These are phyloP conservation scores for Dolichoris vasculosae DNA, from an alignment of 1,140 invertebrate genomes.

Conservation along the genomic window DNA sequence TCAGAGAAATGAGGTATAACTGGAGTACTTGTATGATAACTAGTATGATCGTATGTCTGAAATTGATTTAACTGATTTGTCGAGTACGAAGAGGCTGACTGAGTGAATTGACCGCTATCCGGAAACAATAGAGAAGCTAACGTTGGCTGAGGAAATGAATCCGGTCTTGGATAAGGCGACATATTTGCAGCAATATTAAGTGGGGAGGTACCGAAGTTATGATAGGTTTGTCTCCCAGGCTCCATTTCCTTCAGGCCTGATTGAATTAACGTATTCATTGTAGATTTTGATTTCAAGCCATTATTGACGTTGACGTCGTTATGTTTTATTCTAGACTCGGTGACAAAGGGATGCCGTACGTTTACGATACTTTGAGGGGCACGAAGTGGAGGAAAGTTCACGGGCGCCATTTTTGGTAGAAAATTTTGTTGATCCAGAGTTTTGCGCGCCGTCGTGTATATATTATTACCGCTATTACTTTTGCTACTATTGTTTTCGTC, in stretches of 20 bases:
- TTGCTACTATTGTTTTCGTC: constrained; percentile 29
- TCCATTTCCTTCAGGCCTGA: constrained; percentile 57
- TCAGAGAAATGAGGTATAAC: constrained; percentile 65
- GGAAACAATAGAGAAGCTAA: constrained; percentile 61
- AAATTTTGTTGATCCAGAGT: constrained; percentile 58
- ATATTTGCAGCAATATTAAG: constrained; percentile 59
- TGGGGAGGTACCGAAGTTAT: constrained; percentile 58
- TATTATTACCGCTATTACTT: constrained; percentile 42
- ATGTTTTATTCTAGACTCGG: constrained; percentile 60
- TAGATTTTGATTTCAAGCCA: constrained; percentile 52
- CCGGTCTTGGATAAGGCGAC: constrained; percentile 60
- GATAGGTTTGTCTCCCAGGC: constrained; percentile 56
- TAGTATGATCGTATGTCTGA: constrained; percentile 63
- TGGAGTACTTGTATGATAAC: constrained; percentile 57
- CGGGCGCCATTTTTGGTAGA: constrained; percentile 57
- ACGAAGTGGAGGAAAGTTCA: constrained; percentile 64
- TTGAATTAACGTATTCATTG: constrained; percentile 52
- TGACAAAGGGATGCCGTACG: constrained; percentile 63
- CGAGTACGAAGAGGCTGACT: constrained; percentile 56
- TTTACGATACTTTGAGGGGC: constrained; percentile 66
- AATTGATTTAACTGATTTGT: constrained; percentile 63
- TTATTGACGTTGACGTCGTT: constrained; percentile 47
- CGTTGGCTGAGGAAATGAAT: constrained; percentile 60
- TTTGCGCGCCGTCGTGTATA: constrained; percentile 56
- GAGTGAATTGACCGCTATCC: constrained; percentile 62